These are phyloP conservation scores for Scaptomyza pallida DNA, from an alignment of 1,140 invertebrate species.

Conservation along the genomic window DNA sequence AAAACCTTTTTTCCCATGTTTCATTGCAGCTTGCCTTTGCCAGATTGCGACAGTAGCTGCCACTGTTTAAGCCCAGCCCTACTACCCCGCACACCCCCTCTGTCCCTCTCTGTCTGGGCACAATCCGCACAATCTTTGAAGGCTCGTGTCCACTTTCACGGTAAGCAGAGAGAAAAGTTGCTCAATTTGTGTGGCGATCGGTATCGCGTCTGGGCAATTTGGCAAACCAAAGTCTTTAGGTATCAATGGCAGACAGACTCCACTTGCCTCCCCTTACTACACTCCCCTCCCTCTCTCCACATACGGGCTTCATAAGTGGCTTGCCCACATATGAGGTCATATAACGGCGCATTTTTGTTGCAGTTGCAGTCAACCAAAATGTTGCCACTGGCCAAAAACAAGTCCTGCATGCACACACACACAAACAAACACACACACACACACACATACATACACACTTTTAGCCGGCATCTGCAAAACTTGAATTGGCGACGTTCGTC, in stretches of 20 bases:
- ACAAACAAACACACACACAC: constrained; percentile 8
- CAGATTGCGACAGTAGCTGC: constrained; percentile 19
- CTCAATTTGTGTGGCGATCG: constrained; percentile 48
- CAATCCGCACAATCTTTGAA: constrained; percentile 6
- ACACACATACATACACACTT: not conserved
- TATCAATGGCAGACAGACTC: constrained; percentile 48
- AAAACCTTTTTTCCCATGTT: not conserved
- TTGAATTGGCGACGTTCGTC: not conserved
- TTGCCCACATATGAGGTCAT: constrained; percentile 73
- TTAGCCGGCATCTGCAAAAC: constrained; percentile 33
- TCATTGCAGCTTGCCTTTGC: constrained; percentile 4
- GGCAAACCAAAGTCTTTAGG: constrained; percentile 48
- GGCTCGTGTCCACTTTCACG: constrained; percentile 57
- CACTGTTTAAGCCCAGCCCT: constrained; percentile 5
- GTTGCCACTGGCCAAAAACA: constrained; percentile 63
- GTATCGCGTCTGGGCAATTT: constrained; percentile 54
- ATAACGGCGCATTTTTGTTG: constrained; percentile 59
- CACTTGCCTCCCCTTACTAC: too few relatives aligned
- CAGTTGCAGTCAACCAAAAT: constrained; percentile 29
- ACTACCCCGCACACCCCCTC: not conserved
- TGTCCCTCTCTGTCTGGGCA: not conserved
- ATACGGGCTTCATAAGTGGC: constrained; percentile 20
- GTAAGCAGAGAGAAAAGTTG: constrained; percentile 29
- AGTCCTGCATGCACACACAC: constrained; percentile 49
- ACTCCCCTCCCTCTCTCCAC: not conserved